Base-by-base conservation (phyloP, 2,888 invertebrate species). In the Cephus pulcher region DNA sequence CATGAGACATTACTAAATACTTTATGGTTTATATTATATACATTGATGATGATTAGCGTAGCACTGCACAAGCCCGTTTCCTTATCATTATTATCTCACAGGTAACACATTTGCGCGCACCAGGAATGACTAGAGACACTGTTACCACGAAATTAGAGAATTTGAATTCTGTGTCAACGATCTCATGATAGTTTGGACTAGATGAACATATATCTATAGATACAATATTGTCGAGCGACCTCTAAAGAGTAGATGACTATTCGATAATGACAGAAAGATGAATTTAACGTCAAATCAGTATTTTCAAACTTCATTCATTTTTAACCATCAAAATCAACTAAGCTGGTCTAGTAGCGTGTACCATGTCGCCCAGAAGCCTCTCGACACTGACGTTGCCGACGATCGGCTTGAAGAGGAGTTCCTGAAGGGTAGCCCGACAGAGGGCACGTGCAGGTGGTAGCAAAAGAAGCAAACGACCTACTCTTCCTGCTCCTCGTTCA, bases 351-450 rank as follows among this genome's bases (percentile, higher is more conserved):
- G 90, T 87, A 1, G 90, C 89, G 69, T 89, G 88, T 82, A 93
- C 94, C 93, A 96, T 94, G 88, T 96, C 95, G 32, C 94, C 94
- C 73, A 96, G 90, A 70, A 96, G 92, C 84, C 95, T 92, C 86
- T 96, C 95, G 56, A 96, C 95, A 30, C 95, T 94, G 40, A 95
- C 95, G 84, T 95, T 94, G 15, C 96, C 96, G 78, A 96, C 95
- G 0, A 96, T 96, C 82, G 95, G 95, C 79, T 95, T 94, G 92
- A 98, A 97, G 80, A 98, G 94, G 15, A 97, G 92, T 84, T 96
- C 95, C 85, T 95, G 94, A 0, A 95, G 92, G 6, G 93, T 93
- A 34, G 91, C 89, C 1, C 94, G 92, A 80, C 92, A 92, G 71
- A 94, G 92, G 15, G 90, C 92, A 79, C 91, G 94, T 37, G 94